Conservation (phyloP, 2,888 invertebrate species). For the Lycocerus yunnanus region DNA sequence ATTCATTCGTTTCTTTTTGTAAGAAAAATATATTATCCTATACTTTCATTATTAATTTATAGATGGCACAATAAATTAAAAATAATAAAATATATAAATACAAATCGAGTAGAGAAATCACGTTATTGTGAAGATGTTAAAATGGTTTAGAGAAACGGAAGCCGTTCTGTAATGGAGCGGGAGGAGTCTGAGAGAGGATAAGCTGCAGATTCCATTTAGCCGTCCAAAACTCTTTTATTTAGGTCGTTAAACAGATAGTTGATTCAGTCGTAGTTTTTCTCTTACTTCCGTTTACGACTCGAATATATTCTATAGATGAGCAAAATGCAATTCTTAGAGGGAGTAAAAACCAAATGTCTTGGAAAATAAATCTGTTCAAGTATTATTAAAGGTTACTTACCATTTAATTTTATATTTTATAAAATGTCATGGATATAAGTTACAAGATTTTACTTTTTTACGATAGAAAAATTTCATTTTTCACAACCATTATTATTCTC, state of each 20-base stretch:
- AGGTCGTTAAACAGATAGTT: constrained; percentile 54
- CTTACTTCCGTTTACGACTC: constrained; percentile 37
- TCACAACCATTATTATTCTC: too few relatives aligned
- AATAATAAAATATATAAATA: constrained; percentile 22
- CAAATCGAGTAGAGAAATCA: constrained; percentile 29
- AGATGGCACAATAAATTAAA: neutral
- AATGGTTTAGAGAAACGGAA: constrained; percentile 48
- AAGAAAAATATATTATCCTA: neutral
- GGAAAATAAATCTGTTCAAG: constrained; percentile 39
- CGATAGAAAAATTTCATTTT: neutral
- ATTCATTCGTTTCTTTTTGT: neutral
- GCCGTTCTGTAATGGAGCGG: constrained; percentile 46
- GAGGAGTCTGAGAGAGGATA: constrained; percentile 44
- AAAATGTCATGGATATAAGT: neutral
- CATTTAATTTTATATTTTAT: constrained; percentile 37
- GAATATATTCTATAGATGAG: constrained; percentile 26
- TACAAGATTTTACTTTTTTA: neutral
- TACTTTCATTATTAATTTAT: neutral
- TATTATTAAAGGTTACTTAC: constrained; percentile 38
- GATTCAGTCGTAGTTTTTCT: constrained; percentile 43
- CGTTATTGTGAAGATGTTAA: constrained; percentile 49
- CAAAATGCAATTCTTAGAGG: constrained; percentile 31
- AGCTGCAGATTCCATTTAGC: constrained; percentile 55
- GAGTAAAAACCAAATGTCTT: constrained; percentile 35
- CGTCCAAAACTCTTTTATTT: constrained; percentile 55